phyloP scores from a whole-genome alignment of 2,888 invertebrate genomes.

The Seira musarum region DNA sequence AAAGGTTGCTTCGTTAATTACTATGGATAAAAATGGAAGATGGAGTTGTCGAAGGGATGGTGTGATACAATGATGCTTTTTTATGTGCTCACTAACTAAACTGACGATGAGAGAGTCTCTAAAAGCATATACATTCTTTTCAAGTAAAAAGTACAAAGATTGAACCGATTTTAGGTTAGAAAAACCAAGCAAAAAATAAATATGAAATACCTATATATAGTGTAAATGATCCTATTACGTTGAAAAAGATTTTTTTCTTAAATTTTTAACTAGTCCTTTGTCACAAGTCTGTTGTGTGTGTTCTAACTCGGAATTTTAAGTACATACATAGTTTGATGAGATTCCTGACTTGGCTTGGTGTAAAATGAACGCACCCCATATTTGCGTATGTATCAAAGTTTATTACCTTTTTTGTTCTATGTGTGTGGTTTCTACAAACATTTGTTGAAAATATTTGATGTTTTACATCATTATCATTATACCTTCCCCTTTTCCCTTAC shows the following conservation, averaged over 20 bases:
- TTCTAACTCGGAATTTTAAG: not conserved
- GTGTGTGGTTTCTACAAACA: conserved; percentile 52
- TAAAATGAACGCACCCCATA: conserved; percentile 1
- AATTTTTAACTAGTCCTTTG: not conserved
- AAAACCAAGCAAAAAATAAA: too few species aligned
- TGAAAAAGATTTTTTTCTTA: too few species aligned
- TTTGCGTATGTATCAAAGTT: not conserved
- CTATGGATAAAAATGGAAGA: not conserved
- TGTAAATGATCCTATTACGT: too few species aligned
- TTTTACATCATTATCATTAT: conserved; percentile 38
- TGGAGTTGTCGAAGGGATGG: too few species aligned
- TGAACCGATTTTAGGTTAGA: too few species aligned
- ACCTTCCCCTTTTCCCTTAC: not conserved
- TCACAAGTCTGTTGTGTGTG: not conserved
- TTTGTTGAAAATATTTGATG: conserved; percentile 19
- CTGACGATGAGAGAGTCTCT: not conserved
- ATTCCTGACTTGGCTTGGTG: too few species aligned
- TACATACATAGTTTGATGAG: not conserved
- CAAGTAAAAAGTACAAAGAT: too few species aligned
- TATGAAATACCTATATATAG: too few species aligned
- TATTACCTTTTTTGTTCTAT: conserved; percentile 15
- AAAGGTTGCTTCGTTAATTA: not conserved
- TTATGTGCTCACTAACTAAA: not conserved
- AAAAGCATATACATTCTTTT: too few species aligned
- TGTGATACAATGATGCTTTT: not conserved